phyloP scores from a whole-genome alignment of 2,888 invertebrate genomes.

The Pachydiplax longipennis region DNA sequence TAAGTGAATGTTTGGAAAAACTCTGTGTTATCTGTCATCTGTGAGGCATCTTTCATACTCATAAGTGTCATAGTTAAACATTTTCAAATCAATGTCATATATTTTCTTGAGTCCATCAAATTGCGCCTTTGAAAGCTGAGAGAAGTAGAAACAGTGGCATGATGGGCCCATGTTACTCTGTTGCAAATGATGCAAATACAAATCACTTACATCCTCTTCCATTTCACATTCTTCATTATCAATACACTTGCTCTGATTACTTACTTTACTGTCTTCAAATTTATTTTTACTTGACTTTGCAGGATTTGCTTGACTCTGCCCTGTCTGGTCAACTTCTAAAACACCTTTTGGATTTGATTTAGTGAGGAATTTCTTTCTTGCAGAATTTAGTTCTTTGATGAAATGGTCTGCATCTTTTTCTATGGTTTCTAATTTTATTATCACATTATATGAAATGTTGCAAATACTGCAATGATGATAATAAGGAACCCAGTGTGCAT shows the following conservation, averaged over 20 bases:
- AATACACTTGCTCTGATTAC: not conserved
- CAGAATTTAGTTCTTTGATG: conserved; percentile 48
- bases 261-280: not conserved
- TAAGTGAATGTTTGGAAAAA: not conserved
- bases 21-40: too few relatives aligned
- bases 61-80: conserved; percentile 56
- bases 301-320: too few relatives aligned
- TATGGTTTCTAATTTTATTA: conserved; percentile 57
- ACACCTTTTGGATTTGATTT: not conserved
- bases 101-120: conserved; percentile 55
- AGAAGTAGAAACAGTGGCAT: conserved; percentile 57
- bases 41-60: conserved; percentile 54
- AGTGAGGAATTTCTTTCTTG: not conserved
- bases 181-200: conserved; percentile 51
- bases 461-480: conserved; percentile 57
- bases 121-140: conserved; percentile 53
- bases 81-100: conserved; percentile 58
- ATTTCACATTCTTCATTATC: not conserved
- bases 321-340: not conserved
- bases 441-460: conserved; percentile 54
- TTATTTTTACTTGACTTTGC: not conserved
- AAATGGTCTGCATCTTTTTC: conserved; percentile 53
- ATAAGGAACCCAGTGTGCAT: conserved; percentile 58
- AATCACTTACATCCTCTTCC: not conserved
- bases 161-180: conserved; percentile 54